A percentile compares a stretch with the other conserved stretches of the same genome.
Conservation (phyloP, 2,113 vertebrate genomes). For the Gymnocephalus cernua region DNA sequence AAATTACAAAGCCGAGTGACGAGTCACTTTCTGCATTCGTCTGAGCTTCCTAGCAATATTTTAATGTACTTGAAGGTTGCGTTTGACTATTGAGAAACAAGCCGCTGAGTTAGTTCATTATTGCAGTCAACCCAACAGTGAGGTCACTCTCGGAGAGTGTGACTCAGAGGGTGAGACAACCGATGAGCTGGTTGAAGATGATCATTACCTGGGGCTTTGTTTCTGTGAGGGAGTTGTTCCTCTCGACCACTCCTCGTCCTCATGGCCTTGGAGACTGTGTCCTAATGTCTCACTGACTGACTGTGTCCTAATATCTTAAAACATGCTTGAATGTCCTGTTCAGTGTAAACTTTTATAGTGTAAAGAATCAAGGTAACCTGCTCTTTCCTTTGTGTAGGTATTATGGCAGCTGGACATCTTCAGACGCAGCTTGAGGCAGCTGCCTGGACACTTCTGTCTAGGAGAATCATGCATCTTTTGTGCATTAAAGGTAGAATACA, state of each 20-base stretch:
- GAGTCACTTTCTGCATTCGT: constrained; percentile 59
- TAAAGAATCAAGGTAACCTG: neutral
- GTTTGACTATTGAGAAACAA: constrained; percentile 46
- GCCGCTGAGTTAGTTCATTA: constrained; percentile 30
- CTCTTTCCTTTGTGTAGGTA: constrained; percentile 82
- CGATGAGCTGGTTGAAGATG: constrained; percentile 58
- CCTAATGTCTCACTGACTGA: constrained; percentile 4
- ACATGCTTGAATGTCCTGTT: neutral
- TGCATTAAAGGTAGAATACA: constrained; percentile 91
- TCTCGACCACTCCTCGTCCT: constrained; percentile 26
- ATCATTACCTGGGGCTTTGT: constrained; percentile 51
- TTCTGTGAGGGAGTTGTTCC: constrained; percentile 29
- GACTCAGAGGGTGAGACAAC: constrained; percentile 67
- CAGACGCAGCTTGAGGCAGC: constrained; percentile 92
- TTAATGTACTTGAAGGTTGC: constrained; percentile 42
- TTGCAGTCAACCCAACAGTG: constrained; percentile 34
- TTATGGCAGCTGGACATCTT: constrained; percentile 99
- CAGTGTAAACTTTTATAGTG: neutral
- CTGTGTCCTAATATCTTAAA: neutral
- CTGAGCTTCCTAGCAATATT: constrained; percentile 12
- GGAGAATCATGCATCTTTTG: constrained; percentile 98
- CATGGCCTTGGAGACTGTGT: constrained; percentile 41
- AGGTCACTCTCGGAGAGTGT: constrained; percentile 50
- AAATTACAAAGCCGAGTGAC: constrained; percentile 49
- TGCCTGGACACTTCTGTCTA: constrained; percentile 94